A percentile compares a stretch with the other conserved stretches of the same genome.
phyloP scores from a whole-genome alignment of 2,113 vertebrate genomes.

The Anser brachyrhynchus region DNA sequence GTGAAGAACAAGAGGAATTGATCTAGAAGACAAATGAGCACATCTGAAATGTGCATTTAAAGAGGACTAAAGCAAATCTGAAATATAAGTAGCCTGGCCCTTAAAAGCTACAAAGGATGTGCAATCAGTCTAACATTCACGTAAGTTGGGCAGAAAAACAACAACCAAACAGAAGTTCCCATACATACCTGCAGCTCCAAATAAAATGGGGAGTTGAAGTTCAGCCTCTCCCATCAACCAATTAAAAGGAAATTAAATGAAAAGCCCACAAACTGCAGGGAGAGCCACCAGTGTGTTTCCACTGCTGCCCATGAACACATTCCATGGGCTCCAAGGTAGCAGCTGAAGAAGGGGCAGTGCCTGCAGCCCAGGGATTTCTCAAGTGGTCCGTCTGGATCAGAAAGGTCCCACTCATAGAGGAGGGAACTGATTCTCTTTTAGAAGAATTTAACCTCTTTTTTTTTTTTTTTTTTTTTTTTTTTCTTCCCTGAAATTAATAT shows the following conservation, averaged over 20 bases:
- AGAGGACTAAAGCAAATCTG: not conserved
- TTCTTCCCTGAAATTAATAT: not conserved
- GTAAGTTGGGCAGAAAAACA: not conserved
- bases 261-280: not conserved
- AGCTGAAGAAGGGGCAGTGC: not conserved
- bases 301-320: not conserved
- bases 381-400: not conserved
- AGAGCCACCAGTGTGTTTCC: not conserved
- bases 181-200: not conserved
- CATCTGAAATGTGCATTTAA: not conserved
- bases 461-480: no score
- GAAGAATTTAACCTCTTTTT: not conserved
- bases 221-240: not conserved
- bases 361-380: not conserved
- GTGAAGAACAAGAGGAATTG: not conserved
- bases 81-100: not conserved
- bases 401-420: not conserved
- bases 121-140: not conserved
- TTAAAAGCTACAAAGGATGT: not conserved
- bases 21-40: not conserved
- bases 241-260: not conserved
- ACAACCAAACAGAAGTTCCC: not conserved
- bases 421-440: not conserved
- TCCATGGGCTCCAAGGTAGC: fast-evolving
- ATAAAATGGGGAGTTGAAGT: not conserved